Evolutionary conservation across 1,140 invertebrate species (phyloP).

Genomic region (Adoxophyes honmai): DNA sequence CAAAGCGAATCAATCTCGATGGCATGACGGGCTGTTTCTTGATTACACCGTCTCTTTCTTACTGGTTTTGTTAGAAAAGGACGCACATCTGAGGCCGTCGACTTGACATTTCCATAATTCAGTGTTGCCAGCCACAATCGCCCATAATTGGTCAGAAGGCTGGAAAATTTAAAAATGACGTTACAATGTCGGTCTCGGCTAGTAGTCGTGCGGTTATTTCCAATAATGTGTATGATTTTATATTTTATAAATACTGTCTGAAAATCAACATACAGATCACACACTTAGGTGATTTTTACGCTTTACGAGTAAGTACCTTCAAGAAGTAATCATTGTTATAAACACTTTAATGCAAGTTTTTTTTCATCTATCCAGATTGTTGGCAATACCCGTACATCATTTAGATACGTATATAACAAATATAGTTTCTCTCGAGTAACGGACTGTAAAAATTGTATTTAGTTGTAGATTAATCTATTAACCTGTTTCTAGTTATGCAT

Average conservation of each 20-base stretch:
- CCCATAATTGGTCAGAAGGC: background rate
- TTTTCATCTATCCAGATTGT: background rate
- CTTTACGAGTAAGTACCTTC: no score
- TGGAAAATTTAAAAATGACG: background rate
- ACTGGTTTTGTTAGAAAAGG: no score
- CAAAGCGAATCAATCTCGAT: no score
- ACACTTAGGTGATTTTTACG: no score
- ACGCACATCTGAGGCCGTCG: no score
- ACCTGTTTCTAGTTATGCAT: slow-evolving; percentile 72
- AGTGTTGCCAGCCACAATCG: background rate
- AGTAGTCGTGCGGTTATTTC: background rate
- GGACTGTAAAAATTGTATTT: slow-evolving; percentile 75
- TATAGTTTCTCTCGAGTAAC: slow-evolving; percentile 59
- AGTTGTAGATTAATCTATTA: slow-evolving; percentile 71
- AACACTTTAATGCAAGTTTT: no score
- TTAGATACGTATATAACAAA: slow-evolving; percentile 58
- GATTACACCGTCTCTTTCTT: no score
- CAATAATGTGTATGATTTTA: background rate
- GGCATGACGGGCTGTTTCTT: no score
- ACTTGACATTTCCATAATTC: no score
- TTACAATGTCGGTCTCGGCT: background rate
- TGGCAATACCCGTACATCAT: slow-evolving; percentile 27
- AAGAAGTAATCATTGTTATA: no score
- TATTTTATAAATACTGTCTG: no score
- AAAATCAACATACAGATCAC: no score